Evolutionary conservation across 2,888 invertebrate genomes (phyloP), one percentile per base, ranked within the genome.

Genomic region (Phalera bucephala): DNA sequence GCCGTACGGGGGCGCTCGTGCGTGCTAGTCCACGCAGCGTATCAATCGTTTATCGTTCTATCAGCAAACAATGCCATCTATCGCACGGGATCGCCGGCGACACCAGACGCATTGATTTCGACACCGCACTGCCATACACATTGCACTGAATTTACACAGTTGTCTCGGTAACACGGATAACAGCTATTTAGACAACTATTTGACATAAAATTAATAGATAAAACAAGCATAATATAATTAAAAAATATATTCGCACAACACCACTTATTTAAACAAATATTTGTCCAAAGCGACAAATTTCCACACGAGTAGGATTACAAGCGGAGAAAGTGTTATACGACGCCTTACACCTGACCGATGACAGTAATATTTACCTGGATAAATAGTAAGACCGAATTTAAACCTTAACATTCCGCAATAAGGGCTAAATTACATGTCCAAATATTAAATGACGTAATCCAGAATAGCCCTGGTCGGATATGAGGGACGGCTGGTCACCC

Each of bases 1-100:
- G 9, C 14, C 13, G 27, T 27, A 14, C 14, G 14, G 14, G 5
- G 27, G 14, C 14, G 5, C 14, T 29, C 49, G 50, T 41, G 59
- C 58, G 45, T 62, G 44, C 31, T 35, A 47, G 49, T 50, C 49
- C 60, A 52, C 41, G 28, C 48, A 54, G 50, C 55, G 49, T 58
- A 54, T 52, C 53, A 56, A 54, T 55, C 38, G 54, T 64, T 67
- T 77, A 76, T 76, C 69, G 64, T 62, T 62, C 54, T 65, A 78
- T 76, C 72, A 63, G 52, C 52, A 43, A 56, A 79, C 75, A 80
- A 78, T 80, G 76, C 65, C 77, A 79, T 78, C 79, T 47, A 5
- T 28, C 36, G 51, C 38, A 51, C 62, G 60, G 61, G 42, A 43
- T 40, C 48, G 47, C 41, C 54, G 58, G n/a, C n/a, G n/a, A 58